Evolutionary conservation across 2,113 vertebrate species (phyloP).

Genomic region (Gymnorhina tibicen): DNA sequence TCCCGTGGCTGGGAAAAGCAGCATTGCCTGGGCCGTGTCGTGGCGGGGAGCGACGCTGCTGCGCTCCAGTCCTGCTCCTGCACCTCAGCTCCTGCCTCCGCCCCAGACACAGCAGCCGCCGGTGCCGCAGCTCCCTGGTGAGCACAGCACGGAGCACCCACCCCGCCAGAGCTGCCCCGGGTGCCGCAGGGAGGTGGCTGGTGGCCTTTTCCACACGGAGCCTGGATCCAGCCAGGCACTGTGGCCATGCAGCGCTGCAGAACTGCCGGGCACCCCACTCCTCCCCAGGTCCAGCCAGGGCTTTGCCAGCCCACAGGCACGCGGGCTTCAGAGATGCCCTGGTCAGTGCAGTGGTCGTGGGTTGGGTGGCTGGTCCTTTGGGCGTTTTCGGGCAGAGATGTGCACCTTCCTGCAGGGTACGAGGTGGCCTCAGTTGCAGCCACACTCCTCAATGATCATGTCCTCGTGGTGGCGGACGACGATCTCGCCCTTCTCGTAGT

Average conservation of each 20-base stretch:
- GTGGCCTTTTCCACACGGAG: rapidly evolving
- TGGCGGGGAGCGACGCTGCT: rapidly evolving
- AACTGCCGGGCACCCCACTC: rapidly evolving
- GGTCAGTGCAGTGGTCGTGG: rapidly evolving
- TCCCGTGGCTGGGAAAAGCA: background rate
- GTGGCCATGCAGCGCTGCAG: background rate
- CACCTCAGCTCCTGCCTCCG: background rate
- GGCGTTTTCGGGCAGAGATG: background rate
- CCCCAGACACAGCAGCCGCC: rapidly evolving
- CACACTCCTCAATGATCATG: conserved; percentile 88
- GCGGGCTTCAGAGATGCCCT: rapidly evolving
- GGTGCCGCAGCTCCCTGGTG: background rate
- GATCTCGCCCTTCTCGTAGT: conserved; percentile 81
- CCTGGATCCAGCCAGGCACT: rapidly evolving
- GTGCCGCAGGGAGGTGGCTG: background rate
- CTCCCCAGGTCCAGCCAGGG: background rate
- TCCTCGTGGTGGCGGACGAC: conserved; percentile 84
- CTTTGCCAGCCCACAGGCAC: rapidly evolving
- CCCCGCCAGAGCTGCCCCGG: background rate
- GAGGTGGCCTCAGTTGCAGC: conserved; percentile 77
- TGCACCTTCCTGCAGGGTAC: background rate
- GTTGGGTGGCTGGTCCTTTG: rapidly evolving
- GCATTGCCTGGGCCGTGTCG: rapidly evolving
- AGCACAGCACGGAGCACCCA: rapidly evolving
- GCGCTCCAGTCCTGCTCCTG: background rate